Base-by-base conservation (phyloP, 1,140 invertebrate genomes). In the Pinna nobilis region DNA sequence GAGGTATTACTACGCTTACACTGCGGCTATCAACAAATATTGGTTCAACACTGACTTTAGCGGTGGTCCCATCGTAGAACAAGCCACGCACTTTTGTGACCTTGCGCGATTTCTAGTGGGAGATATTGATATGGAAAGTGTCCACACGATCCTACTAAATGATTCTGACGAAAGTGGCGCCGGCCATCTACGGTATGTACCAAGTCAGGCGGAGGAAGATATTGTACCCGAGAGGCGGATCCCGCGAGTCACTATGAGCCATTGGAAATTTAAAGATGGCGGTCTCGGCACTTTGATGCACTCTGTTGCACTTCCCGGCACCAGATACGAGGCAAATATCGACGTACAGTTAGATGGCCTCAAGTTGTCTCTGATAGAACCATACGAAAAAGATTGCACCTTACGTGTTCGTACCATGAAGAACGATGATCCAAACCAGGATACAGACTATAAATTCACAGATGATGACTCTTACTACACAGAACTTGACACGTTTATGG, bases 1-100 rank as follows among this genome's bases (percentile, higher is more conserved):
- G 0, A 37, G 74, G 15, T 76, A 76, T 53, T 76, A 76, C 35
- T 76, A 66, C 18, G 74, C 74, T 15, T 76, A 76, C 61, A 70
- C 74, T 1, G 44, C 59, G n/a, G 67, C 67, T 0, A 20, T 76
- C 25, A 76, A 76, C 47, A 70, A 66, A 47, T 76, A 70, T 30
- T 76, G 74, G 74, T 76, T 65, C 25, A 61, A 76, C 20, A 35
- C 60, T 18, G 64, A 76, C 25, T 47, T 71, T 7, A 76, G 74
- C 25, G 74, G 74, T 20, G 74, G 74, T 28, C 74, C 74, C 60
- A 76, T 76, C 15, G 74, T 76, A 1, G 74, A 76, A 37, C 74
- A 76, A 28, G 74, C 74, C 15, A 76, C 69, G 1, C 74, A 71
- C 32, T 66, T 76, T n/a, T 76, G 74, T 55, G 74, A 76, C 41